Evolutionary conservation across 2,113 vertebrate species (phyloP).

Genomic region (Toxotes jaculatrix): DNA sequence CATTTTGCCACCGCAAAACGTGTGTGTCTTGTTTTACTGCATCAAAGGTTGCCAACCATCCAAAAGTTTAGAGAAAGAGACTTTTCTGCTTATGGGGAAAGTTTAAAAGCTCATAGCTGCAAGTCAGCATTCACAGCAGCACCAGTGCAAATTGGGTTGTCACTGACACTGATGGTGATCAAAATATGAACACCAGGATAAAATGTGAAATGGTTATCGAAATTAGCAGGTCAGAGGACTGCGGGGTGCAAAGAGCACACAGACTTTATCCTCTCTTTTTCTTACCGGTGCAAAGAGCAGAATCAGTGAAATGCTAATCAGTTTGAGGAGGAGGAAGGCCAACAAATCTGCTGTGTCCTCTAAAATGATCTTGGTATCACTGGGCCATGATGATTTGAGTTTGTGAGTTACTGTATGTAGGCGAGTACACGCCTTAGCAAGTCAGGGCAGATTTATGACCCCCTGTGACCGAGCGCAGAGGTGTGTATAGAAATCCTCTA

Average conservation of each 20-base stretch:
- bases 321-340: slow-evolving; percentile 38
- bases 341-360: slow-evolving; percentile 69
- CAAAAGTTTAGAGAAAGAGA: slow-evolving; percentile 15
- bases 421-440: slow-evolving; percentile 30
- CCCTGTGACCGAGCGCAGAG: slow-evolving; percentile 51
- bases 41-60: slow-evolving; percentile 5
- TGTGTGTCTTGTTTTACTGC: not conserved
- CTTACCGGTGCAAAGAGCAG: slow-evolving; percentile 54
- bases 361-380: slow-evolving; percentile 68
- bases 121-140: slow-evolving; percentile 40
- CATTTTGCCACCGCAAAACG: not conserved
- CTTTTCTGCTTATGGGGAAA: slow-evolving; percentile 50
- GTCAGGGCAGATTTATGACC: slow-evolving; percentile 70
- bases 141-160: not conserved
- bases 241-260: slow-evolving; percentile 35
- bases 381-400: slow-evolving; percentile 37
- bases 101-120: slow-evolving; percentile 35
- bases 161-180: slow-evolving; percentile 18
- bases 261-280: slow-evolving; percentile 26
- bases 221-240: slow-evolving; percentile 23
- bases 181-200: slow-evolving; percentile 20
- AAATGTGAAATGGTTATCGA: slow-evolving; percentile 4
- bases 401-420: slow-evolving; percentile 46
- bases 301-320: slow-evolving; percentile 69
- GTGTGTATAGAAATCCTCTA: slow-evolving; percentile 53